A percentile compares a stretch with the other conserved stretches of the same genome.
phyloP scores from a whole-genome alignment of 2,888 invertebrate species.

The Drymonia ruficornis region DNA sequence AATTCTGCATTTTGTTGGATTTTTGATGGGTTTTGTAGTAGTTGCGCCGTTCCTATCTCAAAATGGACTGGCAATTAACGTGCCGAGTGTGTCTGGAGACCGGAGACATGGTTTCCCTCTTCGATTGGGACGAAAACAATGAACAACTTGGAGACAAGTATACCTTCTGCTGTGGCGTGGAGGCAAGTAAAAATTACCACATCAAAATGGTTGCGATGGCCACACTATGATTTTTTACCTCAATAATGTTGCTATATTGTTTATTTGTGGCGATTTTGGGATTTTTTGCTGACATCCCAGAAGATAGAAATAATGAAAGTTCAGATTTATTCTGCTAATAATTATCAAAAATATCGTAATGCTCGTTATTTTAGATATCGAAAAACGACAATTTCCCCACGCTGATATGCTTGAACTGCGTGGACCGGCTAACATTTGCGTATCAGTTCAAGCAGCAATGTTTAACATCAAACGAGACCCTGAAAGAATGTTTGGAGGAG shows the following conservation, averaged over 20 bases:
- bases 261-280: conserved; percentile 61
- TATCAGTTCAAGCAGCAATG: conserved; percentile 82
- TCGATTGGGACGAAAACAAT: conserved; percentile 84
- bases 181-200: conserved; percentile 79
- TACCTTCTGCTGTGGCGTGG: conserved; percentile 76
- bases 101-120: conserved; percentile 81
- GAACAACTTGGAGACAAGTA: conserved; percentile 82
- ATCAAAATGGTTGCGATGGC: conserved; percentile 84
- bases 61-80: conserved; percentile 84
- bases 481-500: conserved; percentile 79
- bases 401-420: conserved; percentile 79
- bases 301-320: conserved; percentile 25
- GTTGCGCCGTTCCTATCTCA: conserved; percentile 37
- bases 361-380: conserved; percentile 62
- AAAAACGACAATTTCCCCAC: conserved; percentile 79
- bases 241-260: conserved; percentile 83
- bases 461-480: conserved; percentile 74
- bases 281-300: conserved; percentile 80
- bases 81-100: conserved; percentile 80
- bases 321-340: conserved; percentile 8
- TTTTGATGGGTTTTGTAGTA: conserved; percentile 36
- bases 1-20: conserved; percentile 50
- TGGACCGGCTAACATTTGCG: conserved; percentile 76
- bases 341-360: conserved; percentile 8
- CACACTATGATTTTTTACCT: conserved; percentile 79